Evolutionary conservation across 2,797 vertebrate species (phyloP), one percentile per base, ranked within the genome.

Genomic region (Silurus aristotelis): DNA sequence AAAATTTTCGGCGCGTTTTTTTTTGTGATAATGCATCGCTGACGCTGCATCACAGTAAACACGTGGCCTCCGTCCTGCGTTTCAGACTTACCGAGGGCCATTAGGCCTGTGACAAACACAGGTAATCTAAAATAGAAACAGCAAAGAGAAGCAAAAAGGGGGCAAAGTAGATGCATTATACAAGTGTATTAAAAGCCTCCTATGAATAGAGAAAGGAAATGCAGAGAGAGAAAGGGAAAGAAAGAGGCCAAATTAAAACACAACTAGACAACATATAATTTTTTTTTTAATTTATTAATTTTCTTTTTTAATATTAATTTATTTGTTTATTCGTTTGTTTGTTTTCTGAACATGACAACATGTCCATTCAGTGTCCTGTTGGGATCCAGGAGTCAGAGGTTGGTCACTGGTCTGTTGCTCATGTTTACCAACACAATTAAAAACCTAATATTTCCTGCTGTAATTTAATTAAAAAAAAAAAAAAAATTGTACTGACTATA

Each of bases 31-130:
- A n/a, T 75, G 66, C 81, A 60, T 52, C 10, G 20, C 68, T 72
- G 67, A 86, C 55, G 48, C 13, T 22, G 25, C 7, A 25, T 12
- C 68, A 2, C 56, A 10, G 81, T 52, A 8, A 52, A 64, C 43
- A 61, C 63, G 22, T 56, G 17, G 61, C 56, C 43, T 75, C 17
- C 48, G 27, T 80, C 46, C 55, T 75, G 71, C 5, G 80, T 86
- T 63, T 80, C 75, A 66, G 76, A 48, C 85, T 48, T 66, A 60
- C 75, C 4, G 81, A 87, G 76, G 67, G 66, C 82, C 85, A 87
- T 87, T 87, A 87, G 82, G 82, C 58, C 77, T 15, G 67, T 80
- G 85, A 87, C 76, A 80, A 87, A 84, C 76, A 87, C 43, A 43
- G 38, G 70, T 66, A 19, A n/a, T 83, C 56, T 63, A 80, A 87